Base-by-base conservation (phyloP, 2,888 invertebrate genomes). In the Ectemnius cavifrons region DNA sequence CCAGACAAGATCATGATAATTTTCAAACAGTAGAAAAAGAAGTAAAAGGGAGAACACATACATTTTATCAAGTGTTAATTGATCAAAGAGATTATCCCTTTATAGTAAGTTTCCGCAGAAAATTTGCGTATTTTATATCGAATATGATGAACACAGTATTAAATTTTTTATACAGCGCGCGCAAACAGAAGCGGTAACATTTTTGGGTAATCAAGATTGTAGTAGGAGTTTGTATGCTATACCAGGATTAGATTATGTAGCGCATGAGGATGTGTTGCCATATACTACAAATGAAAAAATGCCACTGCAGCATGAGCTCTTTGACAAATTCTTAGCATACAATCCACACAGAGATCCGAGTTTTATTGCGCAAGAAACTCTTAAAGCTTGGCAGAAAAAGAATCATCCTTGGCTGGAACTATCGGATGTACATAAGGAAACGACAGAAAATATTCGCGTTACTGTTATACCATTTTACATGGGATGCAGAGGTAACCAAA, bases 381-480 rank as follows among this genome's bases (percentile, higher is more conserved):
- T 99, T 2, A 94, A 95, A 84, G 97, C 97, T 0, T 99, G 99
- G 98, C 98, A 98, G 91, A 97, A 98, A 87, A 98, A 98, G 90
- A 98, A 99, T 92, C 97, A 98, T 90, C 98, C 98, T 0, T 99
- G 98, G 98, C 91, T 99, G 56, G 98, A 99, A 89, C 92, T 99
- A 73, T 98, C 98, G 46, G 98, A 98, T 91, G 99, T 99, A 8
- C 98, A 99, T 90, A 96, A 97, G 86, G 98, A 99, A 92, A 98
- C 98, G 0, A 99, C 99, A 0, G 98, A 99, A 91, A 95, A 96
- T 89, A 95, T 99, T 79, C 93, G 99, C 63, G 97, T 99, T 49
- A 99, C 99, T 13, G 99, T 99, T 68, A 99, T 98, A 91, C 99
- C 99, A 0, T 99, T 99, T 92, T 99, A 98, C 89, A 98, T 99